Conservation (phyloP, 30 jellyfish, hydroid and myxozoan species). For the Pelagia noctiluca region DNA sequence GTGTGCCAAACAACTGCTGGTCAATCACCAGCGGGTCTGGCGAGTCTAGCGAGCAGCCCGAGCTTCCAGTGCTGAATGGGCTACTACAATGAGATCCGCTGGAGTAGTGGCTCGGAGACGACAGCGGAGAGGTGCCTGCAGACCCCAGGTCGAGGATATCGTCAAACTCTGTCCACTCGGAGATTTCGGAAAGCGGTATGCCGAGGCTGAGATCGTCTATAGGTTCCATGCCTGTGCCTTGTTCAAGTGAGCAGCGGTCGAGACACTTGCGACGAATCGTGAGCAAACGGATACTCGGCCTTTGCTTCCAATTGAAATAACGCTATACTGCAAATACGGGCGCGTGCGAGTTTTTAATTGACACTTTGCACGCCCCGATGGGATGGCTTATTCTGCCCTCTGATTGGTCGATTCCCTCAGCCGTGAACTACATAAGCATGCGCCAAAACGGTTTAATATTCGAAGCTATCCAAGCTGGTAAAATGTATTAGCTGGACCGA, state of each 20-base stretch:
- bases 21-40: constrained; percentile 66
- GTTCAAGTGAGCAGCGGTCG: constrained; percentile 65
- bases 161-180: constrained; percentile 74
- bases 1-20: constrained; percentile 67
- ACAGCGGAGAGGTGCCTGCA: constrained; percentile 66
- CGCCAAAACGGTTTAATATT: constrained; percentile 69
- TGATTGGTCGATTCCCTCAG: constrained; percentile 66
- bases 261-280: constrained; percentile 1
- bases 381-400: constrained; percentile 18
- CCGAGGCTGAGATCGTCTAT: constrained; percentile 63
- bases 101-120: constrained; percentile 71
- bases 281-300: constrained; percentile 51
- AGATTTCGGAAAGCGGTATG: constrained; percentile 71
- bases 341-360: constrained; percentile 85
- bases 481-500: no score
- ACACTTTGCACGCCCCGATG: constrained; percentile 76
- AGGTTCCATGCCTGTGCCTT: constrained; percentile 61
- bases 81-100: constrained; percentile 65
- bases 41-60: constrained; percentile 62
- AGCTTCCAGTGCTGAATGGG: constrained; percentile 51
- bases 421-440: constrained; percentile 78
- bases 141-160: constrained; percentile 73
- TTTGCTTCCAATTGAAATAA: constrained; percentile 66
- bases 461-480: constrained; percentile 48
- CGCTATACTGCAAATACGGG: constrained; percentile 74